phyloP scores from a whole-genome alignment of 2,888 invertebrate genomes.

The Sesia bembeciformis region DNA sequence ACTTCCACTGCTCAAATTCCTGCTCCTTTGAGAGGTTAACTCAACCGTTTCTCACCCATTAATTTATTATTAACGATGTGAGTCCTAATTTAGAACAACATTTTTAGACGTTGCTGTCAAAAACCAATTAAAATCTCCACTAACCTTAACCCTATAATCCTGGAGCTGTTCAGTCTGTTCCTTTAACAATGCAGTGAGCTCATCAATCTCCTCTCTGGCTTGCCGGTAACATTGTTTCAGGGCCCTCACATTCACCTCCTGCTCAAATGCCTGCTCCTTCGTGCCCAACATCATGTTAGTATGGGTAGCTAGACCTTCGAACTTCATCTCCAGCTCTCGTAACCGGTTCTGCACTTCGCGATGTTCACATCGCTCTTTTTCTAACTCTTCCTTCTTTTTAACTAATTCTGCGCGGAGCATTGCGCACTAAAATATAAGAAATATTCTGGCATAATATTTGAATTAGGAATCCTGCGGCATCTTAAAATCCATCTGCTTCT shows the following conservation, averaged over 20 bases:
- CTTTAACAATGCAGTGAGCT: conserved; percentile 74
- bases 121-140: background rate
- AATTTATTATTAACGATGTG: too few relatives aligned
- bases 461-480: too few relatives aligned
- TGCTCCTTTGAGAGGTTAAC: too few relatives aligned
- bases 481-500: too few relatives aligned
- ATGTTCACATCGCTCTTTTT: conserved; percentile 74
- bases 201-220: conserved; percentile 73
- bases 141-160: conserved; percentile 79
- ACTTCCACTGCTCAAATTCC: too few relatives aligned
- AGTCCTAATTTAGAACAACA: too few relatives aligned
- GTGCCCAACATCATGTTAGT: conserved; percentile 63
- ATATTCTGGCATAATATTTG: background rate
- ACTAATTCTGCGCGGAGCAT: conserved; percentile 49
- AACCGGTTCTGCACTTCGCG: conserved; percentile 62
- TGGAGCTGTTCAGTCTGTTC: conserved; percentile 80
- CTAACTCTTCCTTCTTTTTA: conserved; percentile 69
- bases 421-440: conserved; percentile 36
- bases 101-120: background rate
- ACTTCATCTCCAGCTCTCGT: conserved; percentile 54
- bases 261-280: conserved; percentile 77
- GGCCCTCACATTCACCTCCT: conserved; percentile 62
- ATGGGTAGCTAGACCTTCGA: conserved; percentile 28
- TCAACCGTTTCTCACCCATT: too few relatives aligned
- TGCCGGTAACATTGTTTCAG: conserved; percentile 75